Conservation (phyloP, 1,140 invertebrate species). For the Bradynema listronoti region DNA sequence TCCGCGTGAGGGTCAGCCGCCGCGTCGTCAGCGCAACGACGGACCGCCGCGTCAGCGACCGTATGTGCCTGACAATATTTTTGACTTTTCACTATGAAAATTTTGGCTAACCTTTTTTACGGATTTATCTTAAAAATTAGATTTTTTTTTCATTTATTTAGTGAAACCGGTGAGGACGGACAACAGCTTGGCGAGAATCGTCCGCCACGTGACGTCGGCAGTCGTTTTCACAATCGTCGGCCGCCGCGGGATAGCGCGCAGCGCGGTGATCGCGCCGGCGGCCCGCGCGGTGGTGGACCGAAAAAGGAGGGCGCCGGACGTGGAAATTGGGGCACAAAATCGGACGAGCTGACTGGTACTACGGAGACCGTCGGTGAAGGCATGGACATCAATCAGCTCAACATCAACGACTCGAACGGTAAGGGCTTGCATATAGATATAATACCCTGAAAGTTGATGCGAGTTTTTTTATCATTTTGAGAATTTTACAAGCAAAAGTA, state of each 20-base stretch:
- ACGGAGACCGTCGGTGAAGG: slow-evolving; percentile 20
- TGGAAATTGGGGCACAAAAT: slow-evolving; percentile 29
- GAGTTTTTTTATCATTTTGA: not conserved
- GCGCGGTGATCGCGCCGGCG: not conserved
- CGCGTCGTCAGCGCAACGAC: not conserved
- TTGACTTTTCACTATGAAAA: not conserved
- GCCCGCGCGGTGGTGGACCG: slow-evolving; percentile 4
- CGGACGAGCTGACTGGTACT: slow-evolving; percentile 30
- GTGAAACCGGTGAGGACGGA: not conserved
- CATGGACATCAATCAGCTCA: not conserved
- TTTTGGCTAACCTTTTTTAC: not conserved
- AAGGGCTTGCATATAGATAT: slow-evolving; percentile 1
- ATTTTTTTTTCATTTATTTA: not conserved
- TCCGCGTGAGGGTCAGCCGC: not conserved
- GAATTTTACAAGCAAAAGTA: not conserved
- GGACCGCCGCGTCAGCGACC: not conserved
- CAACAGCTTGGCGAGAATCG: slow-evolving; percentile 10
- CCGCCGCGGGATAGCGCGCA: not conserved
- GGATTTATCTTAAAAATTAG: not conserved
- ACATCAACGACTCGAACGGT: slow-evolving; percentile 6
- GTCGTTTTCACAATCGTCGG: not conserved
- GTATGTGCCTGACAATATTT: not conserved
- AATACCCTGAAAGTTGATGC: not conserved
- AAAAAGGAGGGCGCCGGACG: slow-evolving; percentile 20
- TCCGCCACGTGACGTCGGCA: not conserved